Evolutionary conservation across 2,888 invertebrate species (phyloP), one percentile per base, ranked within the genome.

Genomic region (Hirtodrosophila alboralis): DNA sequence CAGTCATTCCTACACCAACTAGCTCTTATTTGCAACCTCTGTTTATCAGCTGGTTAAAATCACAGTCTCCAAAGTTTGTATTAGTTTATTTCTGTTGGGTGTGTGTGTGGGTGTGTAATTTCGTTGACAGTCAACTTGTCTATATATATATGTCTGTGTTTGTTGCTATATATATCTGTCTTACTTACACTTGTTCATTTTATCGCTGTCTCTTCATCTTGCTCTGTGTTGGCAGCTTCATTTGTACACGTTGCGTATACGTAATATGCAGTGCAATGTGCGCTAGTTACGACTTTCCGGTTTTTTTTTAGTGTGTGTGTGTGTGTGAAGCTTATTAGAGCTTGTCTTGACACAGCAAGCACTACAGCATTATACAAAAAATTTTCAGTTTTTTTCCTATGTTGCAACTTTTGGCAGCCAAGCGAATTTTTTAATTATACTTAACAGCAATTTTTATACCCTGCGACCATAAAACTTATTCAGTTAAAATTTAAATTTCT

Each of bases 221-320:
- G 23, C 37, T 58, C 38, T 30, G 10, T 52, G 62, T 40, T 61
- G 72, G 60, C 81, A 71, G 61, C 51, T 71, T 77, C 84, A 71
- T 84, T 84, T 77, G 75, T 77, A 66, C 64, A 71, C 56, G 75
- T 36, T 76, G 69, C 73, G 83, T 75, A 75, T 69, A 83, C 77
- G 77, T 73, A 57, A 72, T 73, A 49, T 63, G 56, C 67, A 71
- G 48, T 47, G 28, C 68, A 41, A 43, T 47, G 49, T 69, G 57
- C 27, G 54, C 61, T 51, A 59, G 54, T 69, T 74, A 44, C 60
- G 51, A 53, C 37, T 12, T 13, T 23, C 38, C 30, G 51, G 36
- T 51, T 34, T 56, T 34, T 16, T 45, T 6, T 48, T n/a, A 61
- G 40, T 27, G 36, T 16, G 21, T 53, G 45, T 38, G 9, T 52